Base-by-base conservation (phyloP, 2,797 vertebrate genomes). In the Valencia hispanica region DNA sequence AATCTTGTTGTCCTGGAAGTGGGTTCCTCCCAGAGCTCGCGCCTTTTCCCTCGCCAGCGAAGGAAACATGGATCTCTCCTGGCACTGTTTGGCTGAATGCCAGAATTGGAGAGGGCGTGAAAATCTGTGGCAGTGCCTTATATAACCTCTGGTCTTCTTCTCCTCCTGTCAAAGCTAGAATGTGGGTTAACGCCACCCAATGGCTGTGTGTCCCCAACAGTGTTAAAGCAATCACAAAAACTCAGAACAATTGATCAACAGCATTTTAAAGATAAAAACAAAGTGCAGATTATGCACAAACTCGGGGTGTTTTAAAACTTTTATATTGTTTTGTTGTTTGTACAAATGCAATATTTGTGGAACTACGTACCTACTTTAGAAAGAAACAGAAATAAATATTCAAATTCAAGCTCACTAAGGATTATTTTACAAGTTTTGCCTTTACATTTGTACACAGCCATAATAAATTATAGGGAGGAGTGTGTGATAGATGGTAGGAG, bases 371-470 rank as follows among this genome's bases (percentile, higher is more conserved):
- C n/a, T n/a, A 57, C 11, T 15, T 57, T 27, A 30, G 14, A 57
- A 27, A 57, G n/a, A 57, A n/a, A 27, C 53, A 57, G 4, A 30
- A 4, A 30, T 30, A 12, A 30, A 57, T 57, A 57, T 57, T 5
- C 53, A 27, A 7, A 57, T 57, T 6, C n/a, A 57, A 15, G 14
- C 53, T 88, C 82, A 86, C 34, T 5, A 12, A 48, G 57, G 69
- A 78, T 84, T 76, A 55, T 43, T n/a, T 47, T 57, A 78, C 77
- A 82, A 71, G 72, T 65, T 77, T 75, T 39, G 80, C 72, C 79
- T 68, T 36, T 70, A 79, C 74, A 81, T 68, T 76, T 80, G 76
- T 79, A 72, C 78, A 34, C 72, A 72, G 79, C 68, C 66, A 77
- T 55, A 55, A 74, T 69, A 65, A 68, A 72, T n/a, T 70, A 11